A percentile compares a stretch with the other conserved stretches of the same genome.
Conservation (phyloP, 2,113 vertebrate genomes). For the Prietella phreatophila region DNA sequence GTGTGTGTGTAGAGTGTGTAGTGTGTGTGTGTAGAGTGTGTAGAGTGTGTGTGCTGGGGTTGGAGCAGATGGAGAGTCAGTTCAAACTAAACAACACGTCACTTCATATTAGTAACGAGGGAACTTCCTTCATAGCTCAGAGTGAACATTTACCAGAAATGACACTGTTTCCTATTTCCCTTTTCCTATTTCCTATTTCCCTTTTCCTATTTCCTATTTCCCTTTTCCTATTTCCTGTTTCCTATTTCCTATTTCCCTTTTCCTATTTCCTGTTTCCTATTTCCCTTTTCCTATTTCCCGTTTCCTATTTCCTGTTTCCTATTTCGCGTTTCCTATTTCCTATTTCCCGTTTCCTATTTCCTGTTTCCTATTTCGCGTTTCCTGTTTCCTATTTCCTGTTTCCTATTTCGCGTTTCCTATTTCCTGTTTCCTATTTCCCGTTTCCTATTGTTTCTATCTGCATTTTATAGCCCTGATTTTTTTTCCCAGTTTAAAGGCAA, state of each 20-base stretch:
- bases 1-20: no score
- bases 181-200: background rate
- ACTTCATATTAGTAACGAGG: background rate
- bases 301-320: background rate
- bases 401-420: no score
- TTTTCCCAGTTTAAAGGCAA: background rate
- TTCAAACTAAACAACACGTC: background rate
- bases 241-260: no score
- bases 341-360: background rate
- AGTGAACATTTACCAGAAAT: background rate
- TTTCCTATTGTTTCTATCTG: background rate
- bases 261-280: background rate
- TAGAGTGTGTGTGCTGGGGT: background rate
- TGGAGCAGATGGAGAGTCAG: background rate
- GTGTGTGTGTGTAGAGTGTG: no score
- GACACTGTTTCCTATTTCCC: background rate
- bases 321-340: no score
- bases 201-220: no score
- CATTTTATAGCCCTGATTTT: background rate
- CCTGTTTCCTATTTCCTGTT: no score
- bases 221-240: no score
- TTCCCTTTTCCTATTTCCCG: no score
- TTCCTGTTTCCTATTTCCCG: no score
- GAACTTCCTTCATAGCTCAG: background rate
- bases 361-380: background rate